Evolutionary conservation across 2,888 invertebrate genomes (phyloP).

Genomic region (Troilus luridus): DNA sequence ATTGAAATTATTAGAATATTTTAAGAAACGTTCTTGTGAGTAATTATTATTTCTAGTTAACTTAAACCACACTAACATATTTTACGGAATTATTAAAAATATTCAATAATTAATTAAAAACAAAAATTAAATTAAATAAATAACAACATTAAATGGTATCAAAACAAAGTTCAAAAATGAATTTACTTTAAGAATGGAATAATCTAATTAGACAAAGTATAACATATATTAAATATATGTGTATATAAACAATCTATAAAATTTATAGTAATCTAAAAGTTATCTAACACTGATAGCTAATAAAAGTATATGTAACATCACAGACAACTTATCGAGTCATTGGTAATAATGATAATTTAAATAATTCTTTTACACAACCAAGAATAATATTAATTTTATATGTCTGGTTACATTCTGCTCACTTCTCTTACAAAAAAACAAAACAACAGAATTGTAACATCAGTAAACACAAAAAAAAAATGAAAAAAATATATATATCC

Average conservation of each 20-base stretch:
- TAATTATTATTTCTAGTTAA: neutral
- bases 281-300: neutral
- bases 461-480: constrained; percentile 13
- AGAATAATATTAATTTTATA: neutral
- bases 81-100: neutral
- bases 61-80: neutral
- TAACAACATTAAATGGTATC: neutral
- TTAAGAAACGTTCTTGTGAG: neutral
- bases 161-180: neutral
- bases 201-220: neutral
- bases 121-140: neutral
- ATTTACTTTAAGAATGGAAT: neutral
- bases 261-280: neutral
- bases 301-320: neutral
- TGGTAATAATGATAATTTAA: neutral
- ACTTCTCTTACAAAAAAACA: constrained; percentile 53
- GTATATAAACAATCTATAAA: neutral
- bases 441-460: neutral
- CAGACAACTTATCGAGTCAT: constrained; percentile 24
- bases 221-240: too few relatives aligned
- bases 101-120: neutral
- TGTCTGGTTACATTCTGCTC: constrained; percentile 51
- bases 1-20: neutral
- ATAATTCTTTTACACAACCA: neutral
- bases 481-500: neutral